Percentiles rank a stretch among this genome's conserved stretches.
Conservation (phyloP, 2,888 invertebrate species). For the Coleophora flavipennella region DNA sequence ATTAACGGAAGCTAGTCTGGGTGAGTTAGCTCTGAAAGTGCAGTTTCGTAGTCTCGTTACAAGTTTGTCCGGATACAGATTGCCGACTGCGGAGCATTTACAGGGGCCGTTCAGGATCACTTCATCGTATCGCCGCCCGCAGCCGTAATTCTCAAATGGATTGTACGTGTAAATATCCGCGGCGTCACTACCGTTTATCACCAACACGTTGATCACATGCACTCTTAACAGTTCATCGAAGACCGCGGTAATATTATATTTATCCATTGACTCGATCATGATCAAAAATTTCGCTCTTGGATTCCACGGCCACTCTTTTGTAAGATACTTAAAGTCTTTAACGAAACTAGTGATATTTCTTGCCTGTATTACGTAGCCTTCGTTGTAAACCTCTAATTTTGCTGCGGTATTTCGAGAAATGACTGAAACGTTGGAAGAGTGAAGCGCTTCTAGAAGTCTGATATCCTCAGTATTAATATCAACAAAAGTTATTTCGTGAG, state of each 20-base stretch:
- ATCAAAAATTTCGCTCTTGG: constrained; percentile 32
- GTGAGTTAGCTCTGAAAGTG: constrained; percentile 25
- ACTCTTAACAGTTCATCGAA: constrained; percentile 29
- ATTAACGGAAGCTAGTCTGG: no score
- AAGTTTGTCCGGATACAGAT: constrained; percentile 29
- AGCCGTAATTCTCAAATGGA: constrained; percentile 40
- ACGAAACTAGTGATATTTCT: no score
- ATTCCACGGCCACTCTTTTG: constrained; percentile 3
- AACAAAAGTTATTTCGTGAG: no score
- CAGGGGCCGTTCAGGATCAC: constrained; percentile 35
- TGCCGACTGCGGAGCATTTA: constrained; percentile 6
- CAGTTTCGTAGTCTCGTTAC: constrained; percentile 34
- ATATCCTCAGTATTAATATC: no score
- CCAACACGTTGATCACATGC: constrained; percentile 27
- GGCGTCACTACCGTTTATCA: constrained; percentile 26
- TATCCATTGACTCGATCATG: constrained; percentile 19
- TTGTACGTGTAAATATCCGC: constrained; percentile 39
- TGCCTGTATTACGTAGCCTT: neutral
- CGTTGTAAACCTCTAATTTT: neutral
- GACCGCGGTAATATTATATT: constrained; percentile 18
- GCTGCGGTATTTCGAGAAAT: no score
- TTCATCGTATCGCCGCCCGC: constrained; percentile 35
- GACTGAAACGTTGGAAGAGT: no score
- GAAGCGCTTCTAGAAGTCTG: no score
- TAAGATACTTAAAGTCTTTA: no score